Evolutionary conservation across 2,888 invertebrate species (phyloP).

Genomic region (Yponomeuta cagnagella): DNA sequence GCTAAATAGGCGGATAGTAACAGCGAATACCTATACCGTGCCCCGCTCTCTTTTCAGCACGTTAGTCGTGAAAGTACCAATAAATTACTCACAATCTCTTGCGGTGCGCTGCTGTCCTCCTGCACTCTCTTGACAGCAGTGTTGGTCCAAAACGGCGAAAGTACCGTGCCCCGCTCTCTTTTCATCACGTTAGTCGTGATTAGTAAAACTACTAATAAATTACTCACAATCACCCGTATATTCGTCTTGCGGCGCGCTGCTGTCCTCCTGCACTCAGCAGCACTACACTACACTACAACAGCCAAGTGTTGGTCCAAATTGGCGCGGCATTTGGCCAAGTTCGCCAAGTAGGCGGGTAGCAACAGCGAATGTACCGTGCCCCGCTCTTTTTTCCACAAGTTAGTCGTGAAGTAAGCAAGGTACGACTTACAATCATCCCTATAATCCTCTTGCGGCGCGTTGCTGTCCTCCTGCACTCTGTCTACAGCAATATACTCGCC

Average conservation of each 20-base stretch:
- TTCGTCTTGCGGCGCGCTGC: too few relatives aligned
- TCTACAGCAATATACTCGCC: conserved; percentile 75
- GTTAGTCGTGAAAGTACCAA: conserved; percentile 25
- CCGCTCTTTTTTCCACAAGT: conserved; percentile 57
- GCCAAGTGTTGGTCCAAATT: conserved; percentile 90
- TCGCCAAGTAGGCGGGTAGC: conserved; percentile 88
- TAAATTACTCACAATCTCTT: conserved; percentile 73
- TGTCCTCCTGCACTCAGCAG: too few relatives aligned
- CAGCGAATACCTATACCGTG: conserved; percentile 83
- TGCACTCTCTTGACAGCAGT: conserved; percentile 73
- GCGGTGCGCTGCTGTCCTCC: conserved; percentile 56
- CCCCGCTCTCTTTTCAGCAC: conserved; percentile 67
- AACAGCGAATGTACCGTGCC: conserved; percentile 88
- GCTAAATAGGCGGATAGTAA: conserved; percentile 89
- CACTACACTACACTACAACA: conserved; percentile 70
- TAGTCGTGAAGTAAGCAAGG: too few relatives aligned
- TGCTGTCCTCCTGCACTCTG: conserved; percentile 78
- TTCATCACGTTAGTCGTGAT: too few relatives aligned
- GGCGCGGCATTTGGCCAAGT: conserved; percentile 88
- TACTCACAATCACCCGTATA: too few relatives aligned
- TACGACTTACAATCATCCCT: conserved; percentile 52
- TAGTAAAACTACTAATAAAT: too few relatives aligned
- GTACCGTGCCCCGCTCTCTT: too few relatives aligned
- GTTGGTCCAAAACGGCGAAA: too few relatives aligned
- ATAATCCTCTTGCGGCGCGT: conserved; percentile 75